Evolutionary conservation across 2,113 vertebrate species (phyloP).

Genomic region (Alethe diademata): DNA sequence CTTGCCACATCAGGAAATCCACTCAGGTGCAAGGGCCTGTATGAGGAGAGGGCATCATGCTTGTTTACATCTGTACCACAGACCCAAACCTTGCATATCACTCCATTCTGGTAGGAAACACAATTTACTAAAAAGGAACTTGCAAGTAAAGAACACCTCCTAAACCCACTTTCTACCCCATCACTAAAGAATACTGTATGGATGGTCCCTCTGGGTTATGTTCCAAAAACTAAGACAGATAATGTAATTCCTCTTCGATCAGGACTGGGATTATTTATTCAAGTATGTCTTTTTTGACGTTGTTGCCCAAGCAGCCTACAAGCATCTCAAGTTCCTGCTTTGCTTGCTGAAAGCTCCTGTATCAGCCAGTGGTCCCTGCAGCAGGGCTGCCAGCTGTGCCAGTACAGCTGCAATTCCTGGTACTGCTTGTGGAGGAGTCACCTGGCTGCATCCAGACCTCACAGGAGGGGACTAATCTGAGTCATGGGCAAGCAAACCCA

Average conservation of each 20-base stretch:
- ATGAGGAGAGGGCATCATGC: not conserved
- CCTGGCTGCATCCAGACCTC: not conserved
- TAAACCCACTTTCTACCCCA: not conserved
- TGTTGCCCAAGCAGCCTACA: not conserved
- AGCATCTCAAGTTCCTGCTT: not conserved
- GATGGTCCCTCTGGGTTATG: not conserved
- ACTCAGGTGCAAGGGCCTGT: not conserved
- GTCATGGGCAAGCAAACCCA: not conserved
- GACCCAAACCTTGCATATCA: not conserved
- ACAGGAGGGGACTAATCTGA: not conserved
- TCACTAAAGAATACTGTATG: not conserved
- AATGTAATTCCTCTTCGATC: not conserved
- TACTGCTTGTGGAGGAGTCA: not conserved
- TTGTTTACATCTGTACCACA: not conserved
- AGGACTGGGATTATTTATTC: not conserved
- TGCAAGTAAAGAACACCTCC: not conserved
- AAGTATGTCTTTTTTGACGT: rapidly evolving
- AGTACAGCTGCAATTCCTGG: not conserved
- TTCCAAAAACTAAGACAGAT: not conserved
- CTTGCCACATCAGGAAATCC: not conserved
- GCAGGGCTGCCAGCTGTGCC: not conserved
- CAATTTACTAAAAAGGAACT: not conserved
- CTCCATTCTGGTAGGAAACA: not conserved
- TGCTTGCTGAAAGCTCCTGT: not conserved
- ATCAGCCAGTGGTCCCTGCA: not conserved